phyloP scores from a whole-genome alignment of 2,888 invertebrate species.

The Drosophila atroscutellata region DNA sequence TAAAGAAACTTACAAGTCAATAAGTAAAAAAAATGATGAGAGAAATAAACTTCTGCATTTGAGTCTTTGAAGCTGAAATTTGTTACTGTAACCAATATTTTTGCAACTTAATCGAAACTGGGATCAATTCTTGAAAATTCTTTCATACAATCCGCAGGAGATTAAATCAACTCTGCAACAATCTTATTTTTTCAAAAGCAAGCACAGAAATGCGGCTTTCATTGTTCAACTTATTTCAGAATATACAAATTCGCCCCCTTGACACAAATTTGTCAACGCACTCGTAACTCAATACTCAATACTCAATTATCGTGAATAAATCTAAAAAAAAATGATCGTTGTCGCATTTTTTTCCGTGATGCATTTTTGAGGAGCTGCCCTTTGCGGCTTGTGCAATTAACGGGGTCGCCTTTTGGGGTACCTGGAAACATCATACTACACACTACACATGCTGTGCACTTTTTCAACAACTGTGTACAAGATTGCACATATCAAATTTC shows the following conservation, averaged over 20 bases:
- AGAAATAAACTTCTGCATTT: too few species aligned
- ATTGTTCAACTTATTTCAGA: slow-evolving; percentile 17
- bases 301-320: slow-evolving; percentile 53
- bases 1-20: not conserved
- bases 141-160: not conserved
- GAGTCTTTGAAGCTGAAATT: not conserved
- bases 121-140: not conserved
- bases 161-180: not conserved
- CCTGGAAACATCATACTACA: slow-evolving; percentile 25
- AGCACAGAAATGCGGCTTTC: not conserved
- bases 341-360: slow-evolving; percentile 24
- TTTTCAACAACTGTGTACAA: slow-evolving; percentile 63
- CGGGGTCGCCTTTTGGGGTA: slow-evolving; percentile 38
- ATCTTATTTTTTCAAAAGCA: not conserved
- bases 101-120: not conserved
- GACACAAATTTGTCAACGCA: slow-evolving; percentile 33
- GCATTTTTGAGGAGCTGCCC: slow-evolving; percentile 45
- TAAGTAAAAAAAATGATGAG: not conserved
- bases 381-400: slow-evolving; percentile 72
- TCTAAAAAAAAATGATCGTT: slow-evolving; percentile 29
- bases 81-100: not conserved
- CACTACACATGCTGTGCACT: slow-evolving; percentile 61
- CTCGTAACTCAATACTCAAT: slow-evolving; percentile 52
- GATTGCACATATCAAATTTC: slow-evolving; percentile 68
- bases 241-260: slow-evolving; percentile 1